phyloP scores from a whole-genome alignment of 1,140 invertebrate genomes.

The Stegodyphus dumicola region DNA sequence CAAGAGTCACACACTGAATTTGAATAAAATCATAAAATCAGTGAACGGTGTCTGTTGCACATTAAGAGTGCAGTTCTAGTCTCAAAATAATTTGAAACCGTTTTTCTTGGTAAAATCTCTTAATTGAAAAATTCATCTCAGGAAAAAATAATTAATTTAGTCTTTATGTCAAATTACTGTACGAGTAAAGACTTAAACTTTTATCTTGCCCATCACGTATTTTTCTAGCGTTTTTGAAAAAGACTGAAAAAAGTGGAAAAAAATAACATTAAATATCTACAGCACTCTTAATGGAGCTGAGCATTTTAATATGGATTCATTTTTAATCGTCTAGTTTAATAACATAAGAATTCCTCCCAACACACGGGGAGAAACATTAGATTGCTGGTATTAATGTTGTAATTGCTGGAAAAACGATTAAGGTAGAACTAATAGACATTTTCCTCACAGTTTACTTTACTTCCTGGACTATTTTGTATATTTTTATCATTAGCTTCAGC shows the following conservation, averaged over 20 bases:
- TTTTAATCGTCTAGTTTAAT: conserved; percentile 58
- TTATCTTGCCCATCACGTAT: conserved; percentile 50
- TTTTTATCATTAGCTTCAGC: conserved; percentile 61
- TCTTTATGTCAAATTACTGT: conserved; percentile 52
- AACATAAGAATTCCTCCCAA: conserved; percentile 48
- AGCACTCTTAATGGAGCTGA: conserved; percentile 35
- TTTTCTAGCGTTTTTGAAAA: conserved; percentile 11
- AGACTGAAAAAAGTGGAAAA: not conserved
- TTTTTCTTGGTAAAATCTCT: conserved; percentile 14
- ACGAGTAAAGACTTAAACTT: conserved; percentile 22
- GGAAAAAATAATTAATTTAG: conserved; percentile 39
- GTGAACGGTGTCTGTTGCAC: too few species aligned
- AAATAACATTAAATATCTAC: conserved; percentile 23
- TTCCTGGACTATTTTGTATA: conserved; percentile 53
- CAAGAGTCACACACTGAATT: too few species aligned
- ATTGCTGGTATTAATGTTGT: conserved; percentile 57
- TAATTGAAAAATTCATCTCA: conserved; percentile 41
- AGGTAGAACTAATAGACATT: conserved; percentile 54
- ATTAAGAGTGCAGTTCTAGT: not conserved
- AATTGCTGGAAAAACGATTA: conserved; percentile 54
- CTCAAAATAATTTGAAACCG: conserved; percentile 3
- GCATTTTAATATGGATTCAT: conserved; percentile 53
- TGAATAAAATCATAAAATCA: too few species aligned
- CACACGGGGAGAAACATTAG: conserved; percentile 32
- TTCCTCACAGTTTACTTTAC: conserved; percentile 44